These are phyloP conservation scores for Pomacea maculata DNA, from an alignment of 1,140 invertebrate genomes.

Conservation along the genomic window DNA sequence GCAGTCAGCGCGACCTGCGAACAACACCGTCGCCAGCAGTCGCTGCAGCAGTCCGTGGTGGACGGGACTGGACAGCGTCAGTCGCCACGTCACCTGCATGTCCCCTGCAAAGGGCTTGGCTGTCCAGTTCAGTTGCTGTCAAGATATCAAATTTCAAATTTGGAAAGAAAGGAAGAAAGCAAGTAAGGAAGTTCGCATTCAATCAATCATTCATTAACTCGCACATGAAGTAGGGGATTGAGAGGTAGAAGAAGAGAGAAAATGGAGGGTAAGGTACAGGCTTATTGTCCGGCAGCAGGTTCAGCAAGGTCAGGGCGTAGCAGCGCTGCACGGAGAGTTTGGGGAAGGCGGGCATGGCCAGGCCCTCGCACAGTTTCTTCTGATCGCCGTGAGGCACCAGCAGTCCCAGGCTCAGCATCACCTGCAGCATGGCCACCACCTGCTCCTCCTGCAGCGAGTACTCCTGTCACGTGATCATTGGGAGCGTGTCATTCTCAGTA, in stretches of 20 bases:
- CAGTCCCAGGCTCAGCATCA: slow-evolving; percentile 18
- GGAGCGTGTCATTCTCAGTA: not conserved
- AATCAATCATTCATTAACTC: too few relatives aligned
- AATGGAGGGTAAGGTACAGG: slow-evolving; percentile 2
- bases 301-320: slow-evolving; percentile 23
- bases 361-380: slow-evolving; percentile 27
- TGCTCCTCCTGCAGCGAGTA: slow-evolving; percentile 26
- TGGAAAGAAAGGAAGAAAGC: too few relatives aligned
- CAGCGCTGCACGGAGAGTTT: slow-evolving; percentile 24
- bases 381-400: slow-evolving; percentile 15
- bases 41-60: slow-evolving; percentile 27
- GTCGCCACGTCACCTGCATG: slow-evolving; percentile 36
- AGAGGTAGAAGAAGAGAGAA: not conserved
- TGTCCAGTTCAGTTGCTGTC: slow-evolving; percentile 46
- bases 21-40: slow-evolving; percentile 27
- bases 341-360: slow-evolving; percentile 33
- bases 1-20: not conserved
- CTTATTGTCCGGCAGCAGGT: slow-evolving; percentile 30
- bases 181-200: too few relatives aligned
- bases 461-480: slow-evolving; percentile 20
- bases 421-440: slow-evolving; percentile 21
- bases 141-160: not conserved
- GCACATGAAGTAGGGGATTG: too few relatives aligned
- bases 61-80: slow-evolving; percentile 20
- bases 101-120: slow-evolving; percentile 40